Percentiles rank a stretch among this genome's conserved stretches.
phyloP scores from a whole-genome alignment of 2,113 vertebrate species.

The Apodemus sylvaticus region DNA sequence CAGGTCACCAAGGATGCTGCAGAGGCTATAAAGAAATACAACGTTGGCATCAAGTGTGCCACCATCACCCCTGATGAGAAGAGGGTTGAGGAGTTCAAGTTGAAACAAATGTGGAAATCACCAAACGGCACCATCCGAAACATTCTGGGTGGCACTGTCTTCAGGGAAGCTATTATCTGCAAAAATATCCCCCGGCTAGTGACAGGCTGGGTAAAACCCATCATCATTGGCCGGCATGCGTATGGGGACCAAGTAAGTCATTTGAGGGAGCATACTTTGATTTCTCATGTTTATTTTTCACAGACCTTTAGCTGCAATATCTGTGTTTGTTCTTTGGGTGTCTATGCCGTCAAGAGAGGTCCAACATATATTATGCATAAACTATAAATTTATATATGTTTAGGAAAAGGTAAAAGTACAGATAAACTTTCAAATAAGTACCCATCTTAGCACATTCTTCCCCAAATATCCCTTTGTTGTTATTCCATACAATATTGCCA shows the following conservation, averaged over 20 bases:
- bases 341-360: not conserved
- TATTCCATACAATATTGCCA: not conserved
- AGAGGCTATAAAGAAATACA: slow-evolving; percentile 94
- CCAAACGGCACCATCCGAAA: slow-evolving; percentile 99
- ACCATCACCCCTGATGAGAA: slow-evolving; percentile 99
- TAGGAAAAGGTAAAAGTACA: not conserved
- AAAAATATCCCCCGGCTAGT: slow-evolving; percentile 97
- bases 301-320: not conserved
- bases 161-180: slow-evolving; percentile 98
- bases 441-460: not conserved
- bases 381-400: not conserved
- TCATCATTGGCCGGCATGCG: slow-evolving; percentile 97
- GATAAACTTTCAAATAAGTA: not conserved
- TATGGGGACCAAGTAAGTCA: slow-evolving; percentile 96
- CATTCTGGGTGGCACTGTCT: slow-evolving; percentile 98
- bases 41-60: slow-evolving; percentile 96
- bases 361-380: not conserved
- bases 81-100: slow-evolving; percentile 96
- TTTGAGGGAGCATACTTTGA: not conserved
- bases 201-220: slow-evolving; percentile 95
- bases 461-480: slow-evolving; percentile 26
- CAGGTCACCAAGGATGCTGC: slow-evolving; percentile 95
- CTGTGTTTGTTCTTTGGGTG: not conserved
- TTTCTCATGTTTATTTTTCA: slow-evolving; percentile 22
- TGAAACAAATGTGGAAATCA: slow-evolving; percentile 99